A percentile compares a stretch with the other conserved stretches of the same genome.
These are phyloP conservation scores for Spilogale gracilis DNA, from an alignment of 2,113 vertebrate genomes.

Conservation along the genomic window DNA sequence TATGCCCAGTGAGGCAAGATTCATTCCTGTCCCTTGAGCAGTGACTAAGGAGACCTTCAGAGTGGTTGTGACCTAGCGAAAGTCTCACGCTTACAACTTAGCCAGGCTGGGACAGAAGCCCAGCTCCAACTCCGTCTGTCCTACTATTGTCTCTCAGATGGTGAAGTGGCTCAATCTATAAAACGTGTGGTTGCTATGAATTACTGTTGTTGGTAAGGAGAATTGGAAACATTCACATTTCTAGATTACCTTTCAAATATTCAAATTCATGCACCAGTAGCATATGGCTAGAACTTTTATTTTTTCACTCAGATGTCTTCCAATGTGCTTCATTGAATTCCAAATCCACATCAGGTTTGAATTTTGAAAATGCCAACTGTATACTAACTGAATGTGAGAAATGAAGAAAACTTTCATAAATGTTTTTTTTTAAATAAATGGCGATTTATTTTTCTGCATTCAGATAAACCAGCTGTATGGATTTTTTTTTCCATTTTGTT, in stretches of 20 bases:
- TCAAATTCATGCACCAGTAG: constrained; percentile 76
- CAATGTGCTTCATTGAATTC: constrained; percentile 77
- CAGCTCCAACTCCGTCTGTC: not conserved
- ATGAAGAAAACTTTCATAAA: constrained; percentile 74
- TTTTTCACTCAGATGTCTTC: constrained; percentile 77
- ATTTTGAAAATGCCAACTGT: constrained; percentile 84
- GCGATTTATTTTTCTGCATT: constrained; percentile 63
- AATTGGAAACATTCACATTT: constrained; percentile 66
- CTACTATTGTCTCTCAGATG: not conserved
- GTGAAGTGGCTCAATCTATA: not conserved
- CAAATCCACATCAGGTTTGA: constrained; percentile 79
- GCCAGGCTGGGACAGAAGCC: not conserved
- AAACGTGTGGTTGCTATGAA: constrained; percentile 72
- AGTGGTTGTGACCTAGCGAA: not conserved
- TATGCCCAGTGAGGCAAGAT: not conserved
- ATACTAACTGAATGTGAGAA: constrained; percentile 78
- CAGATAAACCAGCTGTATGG: constrained; percentile 53
- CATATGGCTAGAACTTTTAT: constrained; percentile 78
- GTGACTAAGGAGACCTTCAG: not conserved
- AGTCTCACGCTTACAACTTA: not conserved
- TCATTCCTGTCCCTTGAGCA: not conserved
- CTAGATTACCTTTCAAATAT: constrained; percentile 83
- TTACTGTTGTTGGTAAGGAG: constrained; percentile 65
- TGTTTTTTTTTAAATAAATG: constrained; percentile 58
- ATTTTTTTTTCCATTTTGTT: not conserved